Percentiles rank a stretch among this genome's conserved stretches.
Conservation (phyloP, 1,140 invertebrate species). For the Potamilus streckersoni region DNA sequence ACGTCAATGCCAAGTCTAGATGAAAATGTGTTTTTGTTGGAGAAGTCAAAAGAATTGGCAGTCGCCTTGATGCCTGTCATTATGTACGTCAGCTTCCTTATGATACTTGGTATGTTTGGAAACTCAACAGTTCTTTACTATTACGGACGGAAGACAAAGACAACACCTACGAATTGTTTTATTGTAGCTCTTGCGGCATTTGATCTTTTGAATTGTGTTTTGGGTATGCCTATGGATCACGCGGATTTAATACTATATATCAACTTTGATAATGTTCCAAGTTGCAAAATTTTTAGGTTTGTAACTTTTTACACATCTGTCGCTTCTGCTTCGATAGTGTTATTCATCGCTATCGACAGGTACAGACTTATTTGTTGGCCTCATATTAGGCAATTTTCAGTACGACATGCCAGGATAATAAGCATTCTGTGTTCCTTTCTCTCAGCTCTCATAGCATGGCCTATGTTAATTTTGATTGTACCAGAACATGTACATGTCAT, state of each 20-base stretch:
- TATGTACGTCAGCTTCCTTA: conserved; percentile 26
- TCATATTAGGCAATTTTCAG: conserved; percentile 32
- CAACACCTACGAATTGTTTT: conserved; percentile 27
- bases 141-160: conserved; percentile 26
- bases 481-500: conserved; percentile 10
- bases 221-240: conserved; percentile 46
- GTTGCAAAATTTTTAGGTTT: conserved; percentile 41
- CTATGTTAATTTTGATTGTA: conserved; percentile 10
- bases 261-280: conserved; percentile 33
- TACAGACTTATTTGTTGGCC: conserved; percentile 40
- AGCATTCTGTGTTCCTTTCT: not conserved
- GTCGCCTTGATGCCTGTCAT: conserved; percentile 28
- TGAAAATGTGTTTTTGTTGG: too few species aligned
- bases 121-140: conserved; percentile 31
- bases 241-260: conserved; percentile 40
- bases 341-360: conserved; percentile 42
- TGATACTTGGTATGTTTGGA: conserved; percentile 25
- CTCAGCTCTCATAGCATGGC: conserved; percentile 13
- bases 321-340: conserved; percentile 36
- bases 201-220: conserved; percentile 33
- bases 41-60: too few species aligned
- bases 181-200: conserved; percentile 39
- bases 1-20: too few species aligned
- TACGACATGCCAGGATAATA: conserved; percentile 12
- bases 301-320: conserved; percentile 32